These are phyloP conservation scores for Dermolepida albohirtum DNA, from an alignment of 2,888 invertebrate species.

Conservation along the genomic window DNA sequence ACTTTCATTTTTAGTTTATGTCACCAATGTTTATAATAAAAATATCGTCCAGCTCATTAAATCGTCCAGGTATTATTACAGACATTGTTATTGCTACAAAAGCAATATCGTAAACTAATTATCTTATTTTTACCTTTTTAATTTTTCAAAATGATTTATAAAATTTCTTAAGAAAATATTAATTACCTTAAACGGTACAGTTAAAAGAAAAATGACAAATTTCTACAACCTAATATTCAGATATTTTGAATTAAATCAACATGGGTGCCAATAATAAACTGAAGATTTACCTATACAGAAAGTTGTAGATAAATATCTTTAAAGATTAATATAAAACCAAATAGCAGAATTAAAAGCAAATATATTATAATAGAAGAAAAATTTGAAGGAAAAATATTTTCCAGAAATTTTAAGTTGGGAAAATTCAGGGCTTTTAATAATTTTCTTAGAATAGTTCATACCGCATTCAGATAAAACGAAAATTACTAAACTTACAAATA, in stretches of 20 bases:
- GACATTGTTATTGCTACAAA: constrained; percentile 66
- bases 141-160: too few species aligned
- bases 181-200: constrained; percentile 32
- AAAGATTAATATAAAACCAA: too few species aligned
- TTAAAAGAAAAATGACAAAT: constrained; percentile 40
- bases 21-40: constrained; percentile 74
- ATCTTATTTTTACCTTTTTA: neutral
- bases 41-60: constrained; percentile 75
- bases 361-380: too few species aligned
- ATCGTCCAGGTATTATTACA: constrained; percentile 71
- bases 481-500: too few species aligned
- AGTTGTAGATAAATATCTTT: too few species aligned
- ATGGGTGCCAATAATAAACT: neutral
- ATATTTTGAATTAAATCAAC: constrained; percentile 35
- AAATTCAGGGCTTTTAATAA: too few species aligned
- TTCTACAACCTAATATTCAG: constrained; percentile 17
- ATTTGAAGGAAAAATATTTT: too few species aligned
- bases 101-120: neutral
- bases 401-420: too few species aligned
- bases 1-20: constrained; percentile 84
- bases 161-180: neutral
- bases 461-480: too few species aligned
- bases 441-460: neutral
- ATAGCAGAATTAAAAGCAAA: too few species aligned
- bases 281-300: too few species aligned